Percentiles rank a stretch among this genome's conserved stretches.
Conservation (phyloP, 1,140 invertebrate species). For the Chrysoperla carnea region DNA sequence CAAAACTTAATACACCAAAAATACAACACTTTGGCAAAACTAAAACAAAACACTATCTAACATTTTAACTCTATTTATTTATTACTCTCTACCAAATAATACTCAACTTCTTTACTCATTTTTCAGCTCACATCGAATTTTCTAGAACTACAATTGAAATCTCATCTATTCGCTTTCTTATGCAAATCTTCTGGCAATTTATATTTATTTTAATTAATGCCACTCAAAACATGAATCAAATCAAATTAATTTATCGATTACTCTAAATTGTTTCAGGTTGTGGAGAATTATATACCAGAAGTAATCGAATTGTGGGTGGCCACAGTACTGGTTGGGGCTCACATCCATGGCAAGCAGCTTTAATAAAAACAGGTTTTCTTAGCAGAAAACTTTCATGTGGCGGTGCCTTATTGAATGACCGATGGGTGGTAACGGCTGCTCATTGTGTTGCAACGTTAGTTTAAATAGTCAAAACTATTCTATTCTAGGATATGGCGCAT, state of each 20-base stretch:
- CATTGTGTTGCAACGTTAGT: constrained; percentile 80
- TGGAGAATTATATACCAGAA: constrained; percentile 67
- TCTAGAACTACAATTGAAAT: too few relatives aligned
- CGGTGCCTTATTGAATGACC: constrained; percentile 71
- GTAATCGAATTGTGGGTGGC: constrained; percentile 83
- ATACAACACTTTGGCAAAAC: too few relatives aligned
- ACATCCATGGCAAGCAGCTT: constrained; percentile 89
- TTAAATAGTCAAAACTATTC: not conserved
- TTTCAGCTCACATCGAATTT: too few relatives aligned
- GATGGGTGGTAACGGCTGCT: constrained; percentile 78
- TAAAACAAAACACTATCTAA: too few relatives aligned
- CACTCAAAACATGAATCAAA: not conserved
- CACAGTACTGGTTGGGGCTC: constrained; percentile 75
- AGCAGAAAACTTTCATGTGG: constrained; percentile 82
- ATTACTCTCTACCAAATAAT: too few relatives aligned
- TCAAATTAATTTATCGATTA: constrained; percentile 3
- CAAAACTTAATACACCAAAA: too few relatives aligned
- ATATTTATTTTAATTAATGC: not conserved
- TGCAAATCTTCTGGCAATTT: not conserved
- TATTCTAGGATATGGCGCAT: too few relatives aligned
- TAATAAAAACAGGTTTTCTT: constrained; percentile 81
- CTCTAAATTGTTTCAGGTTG: constrained; percentile 44
- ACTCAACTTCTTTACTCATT: too few relatives aligned
- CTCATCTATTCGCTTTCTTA: too few relatives aligned
- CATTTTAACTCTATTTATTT: too few relatives aligned